These are phyloP conservation scores for Pissodes strobi DNA, from an alignment of 1,140 invertebrate genomes.

Conservation along the genomic window DNA sequence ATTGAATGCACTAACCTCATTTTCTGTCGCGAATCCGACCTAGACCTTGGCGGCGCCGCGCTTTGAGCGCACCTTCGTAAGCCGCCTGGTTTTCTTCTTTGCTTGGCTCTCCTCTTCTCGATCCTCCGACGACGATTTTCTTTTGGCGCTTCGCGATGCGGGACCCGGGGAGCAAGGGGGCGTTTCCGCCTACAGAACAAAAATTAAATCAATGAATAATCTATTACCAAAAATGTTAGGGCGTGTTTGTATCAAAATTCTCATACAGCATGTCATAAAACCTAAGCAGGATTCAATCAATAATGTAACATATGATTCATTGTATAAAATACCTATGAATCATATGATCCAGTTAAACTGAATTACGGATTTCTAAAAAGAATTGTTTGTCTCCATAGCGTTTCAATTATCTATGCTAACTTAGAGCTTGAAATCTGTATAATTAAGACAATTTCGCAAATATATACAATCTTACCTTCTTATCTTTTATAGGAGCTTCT, in stretches of 20 bases:
- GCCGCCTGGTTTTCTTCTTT: constrained; percentile 17
- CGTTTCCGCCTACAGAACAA: background rate
- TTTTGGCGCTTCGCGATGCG: constrained; percentile 11
- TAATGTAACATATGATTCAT: background rate
- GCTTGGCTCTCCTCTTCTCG: constrained; percentile 3
- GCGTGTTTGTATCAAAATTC: no score
- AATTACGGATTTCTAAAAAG: no score
- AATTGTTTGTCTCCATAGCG: no score
- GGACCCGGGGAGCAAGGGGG: constrained; percentile 1
- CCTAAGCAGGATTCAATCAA: background rate
- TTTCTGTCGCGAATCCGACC: no score
- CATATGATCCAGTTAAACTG: no score
- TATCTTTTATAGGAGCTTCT: constrained; percentile 8
- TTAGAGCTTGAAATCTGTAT: no score
- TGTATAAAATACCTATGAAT: no score
- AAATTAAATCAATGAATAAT: constrained; percentile 2
- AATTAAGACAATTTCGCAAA: background rate
- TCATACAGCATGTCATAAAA: no score
- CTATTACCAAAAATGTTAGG: no score
- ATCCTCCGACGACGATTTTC: constrained; percentile 26
- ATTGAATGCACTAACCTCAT: constrained; percentile 2
- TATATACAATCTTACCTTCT: background rate
- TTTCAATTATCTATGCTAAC: no score
- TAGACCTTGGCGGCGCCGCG: constrained; percentile 8
- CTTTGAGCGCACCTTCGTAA: constrained; percentile 14